Conservation (phyloP, 1,140 invertebrate genomes). For the Caenorhabditis remanei region DNA sequence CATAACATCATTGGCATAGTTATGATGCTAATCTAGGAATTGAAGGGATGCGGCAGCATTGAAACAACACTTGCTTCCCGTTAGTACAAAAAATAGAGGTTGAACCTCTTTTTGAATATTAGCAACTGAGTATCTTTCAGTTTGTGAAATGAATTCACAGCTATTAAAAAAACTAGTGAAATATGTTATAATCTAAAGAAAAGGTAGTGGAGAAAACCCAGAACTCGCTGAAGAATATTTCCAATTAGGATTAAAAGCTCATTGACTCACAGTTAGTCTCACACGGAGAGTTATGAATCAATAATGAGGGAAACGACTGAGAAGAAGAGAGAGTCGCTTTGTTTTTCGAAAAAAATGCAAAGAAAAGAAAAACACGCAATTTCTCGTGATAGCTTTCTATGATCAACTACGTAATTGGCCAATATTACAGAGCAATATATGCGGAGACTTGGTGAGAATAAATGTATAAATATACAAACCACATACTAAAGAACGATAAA, state of each 20-base stretch:
- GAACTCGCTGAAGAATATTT: neutral
- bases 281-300: neutral
- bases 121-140: too few species aligned
- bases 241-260: conserved; percentile 16
- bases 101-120: too few species aligned
- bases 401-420: conserved; percentile 12
- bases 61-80: too few species aligned
- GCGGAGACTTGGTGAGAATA: neutral
- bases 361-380: conserved; percentile 20
- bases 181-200: neutral
- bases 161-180: too few species aligned
- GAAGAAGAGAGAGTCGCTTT: neutral
- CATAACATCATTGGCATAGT: too few species aligned
- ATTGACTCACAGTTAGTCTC: neutral
- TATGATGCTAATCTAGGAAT: too few species aligned
- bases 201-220: neutral
- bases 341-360: neutral
- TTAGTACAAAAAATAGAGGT: too few species aligned
- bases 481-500: neutral
- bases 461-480: neutral
- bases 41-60: too few species aligned
- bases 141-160: too few species aligned
- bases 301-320: neutral
- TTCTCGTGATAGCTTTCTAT: conserved; percentile 9
- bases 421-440: neutral